These are phyloP conservation scores for Promerops cafer DNA, from an alignment of 2,113 vertebrate genomes.

Conservation along the genomic window DNA sequence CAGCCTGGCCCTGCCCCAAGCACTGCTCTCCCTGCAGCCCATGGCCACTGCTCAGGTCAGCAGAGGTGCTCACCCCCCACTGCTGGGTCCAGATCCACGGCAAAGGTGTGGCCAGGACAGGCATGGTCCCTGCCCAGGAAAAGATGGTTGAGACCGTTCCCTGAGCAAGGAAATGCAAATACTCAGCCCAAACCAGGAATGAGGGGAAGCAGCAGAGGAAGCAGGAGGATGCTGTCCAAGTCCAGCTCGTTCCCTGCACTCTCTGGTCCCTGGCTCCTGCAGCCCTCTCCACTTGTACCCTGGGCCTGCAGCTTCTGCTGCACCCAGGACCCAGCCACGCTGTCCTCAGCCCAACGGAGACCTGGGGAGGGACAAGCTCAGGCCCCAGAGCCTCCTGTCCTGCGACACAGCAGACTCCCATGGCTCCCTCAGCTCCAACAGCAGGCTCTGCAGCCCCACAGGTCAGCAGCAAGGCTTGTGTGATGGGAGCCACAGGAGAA, in stretches of 20 bases:
- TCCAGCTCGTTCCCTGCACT: accelerated
- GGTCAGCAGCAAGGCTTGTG: neutral
- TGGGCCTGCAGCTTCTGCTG: neutral
- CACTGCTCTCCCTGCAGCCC: neutral
- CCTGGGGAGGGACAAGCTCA: accelerated
- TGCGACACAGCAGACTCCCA: neutral
- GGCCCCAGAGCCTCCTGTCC: neutral
- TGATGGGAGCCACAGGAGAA: neutral
- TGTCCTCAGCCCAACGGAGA: neutral
- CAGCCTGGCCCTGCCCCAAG: neutral
- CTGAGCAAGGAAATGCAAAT: accelerated
- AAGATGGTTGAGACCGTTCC: neutral
- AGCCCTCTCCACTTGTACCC: neutral
- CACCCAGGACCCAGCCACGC: neutral
- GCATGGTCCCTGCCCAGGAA: neutral
- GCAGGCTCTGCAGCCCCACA: neutral
- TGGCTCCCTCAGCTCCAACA: accelerated
- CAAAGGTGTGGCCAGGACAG: neutral
- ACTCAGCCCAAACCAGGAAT: neutral
- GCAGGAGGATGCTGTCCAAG: neutral
- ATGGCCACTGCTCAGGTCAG: accelerated
- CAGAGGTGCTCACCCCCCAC: neutral
- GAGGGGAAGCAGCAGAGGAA: neutral
- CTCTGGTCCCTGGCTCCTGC: neutral
- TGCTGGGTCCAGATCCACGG: neutral